Base-by-base conservation (phyloP, 2,888 invertebrate species). In the Ormyrus thymus region DNA sequence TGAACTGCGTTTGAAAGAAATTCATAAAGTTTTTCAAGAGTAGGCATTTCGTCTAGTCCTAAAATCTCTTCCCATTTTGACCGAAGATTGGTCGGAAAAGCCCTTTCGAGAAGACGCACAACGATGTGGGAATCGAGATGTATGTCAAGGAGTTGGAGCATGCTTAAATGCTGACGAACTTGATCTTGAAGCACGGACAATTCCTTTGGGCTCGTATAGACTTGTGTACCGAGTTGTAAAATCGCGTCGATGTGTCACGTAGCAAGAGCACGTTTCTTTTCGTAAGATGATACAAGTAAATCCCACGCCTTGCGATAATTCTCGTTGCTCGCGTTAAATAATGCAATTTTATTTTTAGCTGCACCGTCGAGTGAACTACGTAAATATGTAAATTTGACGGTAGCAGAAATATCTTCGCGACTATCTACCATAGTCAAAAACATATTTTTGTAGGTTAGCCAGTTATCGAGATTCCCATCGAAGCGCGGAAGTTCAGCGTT, bases 51-150 rank as follows among this genome's bases (percentile, higher is more conserved):
- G n/a, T 62, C n/a, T n/a, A 46, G 7, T 0, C 0, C 8, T 4
- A 62, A 4, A 11, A 13, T 10, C n/a, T 46, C 46, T n/a, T 62
- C 62, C 62, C 62, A 62, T 46, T 62, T 46, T 6, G 10, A 4
- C 4, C 62, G 62, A 11, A 46, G 11, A 8, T 62, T n/a, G 11
- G 11, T 62, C 7, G 62, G 62, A 4, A 62, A n/a, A 3, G 62
- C 45, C 45, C 11, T 62, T n/a, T 62, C 61, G 15, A 43, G 6
- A 6, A 61, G 8, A 8, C 15, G 43, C 7, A 61, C 13, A 6
- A 43, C 8, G 3, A 10, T 46, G 8, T n/a, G 7, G 6, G 80
- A 80, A 83, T 84, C 83, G 84, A 76, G 78, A 81, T 81, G 72
- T 79, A 80, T 68, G n/a, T 48, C 13, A 53, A 51, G 10, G 15